phyloP scores from a whole-genome alignment of 2,113 vertebrate genomes.

The Triplophysa tibetana region DNA sequence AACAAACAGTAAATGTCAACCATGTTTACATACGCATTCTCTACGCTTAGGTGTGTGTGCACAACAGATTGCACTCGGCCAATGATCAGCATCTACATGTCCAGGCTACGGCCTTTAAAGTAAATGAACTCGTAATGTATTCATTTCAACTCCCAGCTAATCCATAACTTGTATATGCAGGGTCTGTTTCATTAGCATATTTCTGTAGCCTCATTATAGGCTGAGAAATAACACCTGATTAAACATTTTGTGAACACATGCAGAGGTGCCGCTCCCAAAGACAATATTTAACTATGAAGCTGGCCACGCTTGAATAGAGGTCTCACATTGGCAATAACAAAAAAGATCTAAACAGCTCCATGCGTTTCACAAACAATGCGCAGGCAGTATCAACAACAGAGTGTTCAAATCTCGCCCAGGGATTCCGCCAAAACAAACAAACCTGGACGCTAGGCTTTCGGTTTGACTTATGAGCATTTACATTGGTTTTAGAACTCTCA shows the following conservation, averaged over 20 bases:
- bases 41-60: not conserved
- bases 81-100: constrained; percentile 22
- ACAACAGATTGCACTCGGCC: not conserved
- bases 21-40: constrained; percentile 5
- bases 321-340: constrained; percentile 19
- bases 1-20: constrained; percentile 6
- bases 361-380: constrained; percentile 20
- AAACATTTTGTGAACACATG: constrained; percentile 36
- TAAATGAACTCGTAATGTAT: constrained; percentile 31
- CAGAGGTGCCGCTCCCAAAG: constrained; percentile 16
- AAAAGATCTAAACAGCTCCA: constrained; percentile 11
- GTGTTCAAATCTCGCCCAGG: constrained; percentile 24
- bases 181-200: constrained; percentile 45
- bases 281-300: not conserved
- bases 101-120: constrained; percentile 27
- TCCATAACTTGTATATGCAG: constrained; percentile 20
- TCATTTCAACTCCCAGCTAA: constrained; percentile 24
- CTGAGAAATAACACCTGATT: constrained; percentile 43
- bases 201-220: constrained; percentile 42
- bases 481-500: constrained; percentile 26
- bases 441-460: constrained; percentile 9
- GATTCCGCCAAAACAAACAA: constrained; percentile 19
- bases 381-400: constrained; percentile 24
- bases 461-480: constrained; percentile 25
- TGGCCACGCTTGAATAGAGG: constrained; percentile 34